phyloP scores from a whole-genome alignment of 2,797 vertebrate genomes.

The Leuciscus waleckii region DNA sequence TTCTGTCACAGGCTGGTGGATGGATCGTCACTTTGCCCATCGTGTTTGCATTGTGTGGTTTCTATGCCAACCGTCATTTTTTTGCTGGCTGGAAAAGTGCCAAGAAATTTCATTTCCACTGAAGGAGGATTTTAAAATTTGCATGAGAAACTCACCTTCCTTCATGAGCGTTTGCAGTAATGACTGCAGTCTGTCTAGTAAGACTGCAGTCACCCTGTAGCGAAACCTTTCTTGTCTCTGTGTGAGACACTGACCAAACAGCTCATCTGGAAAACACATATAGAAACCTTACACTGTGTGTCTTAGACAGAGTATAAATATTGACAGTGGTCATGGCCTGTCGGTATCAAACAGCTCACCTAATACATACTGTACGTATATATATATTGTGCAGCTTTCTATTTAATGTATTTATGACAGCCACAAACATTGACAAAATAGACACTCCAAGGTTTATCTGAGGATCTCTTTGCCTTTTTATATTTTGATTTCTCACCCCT shows the following conservation, averaged over 20 bases:
- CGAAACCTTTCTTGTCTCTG: conserved; percentile 78
- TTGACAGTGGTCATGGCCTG: background rate
- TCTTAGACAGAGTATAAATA: background rate
- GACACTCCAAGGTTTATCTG: background rate
- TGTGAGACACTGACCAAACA: conserved; percentile 90
- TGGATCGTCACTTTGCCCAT: background rate
- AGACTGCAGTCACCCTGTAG: conserved; percentile 86
- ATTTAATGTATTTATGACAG: conserved; percentile 4
- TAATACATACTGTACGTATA: no score
- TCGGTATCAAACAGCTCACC: background rate
- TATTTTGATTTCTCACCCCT: conserved; percentile 3
- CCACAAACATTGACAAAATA: background rate
- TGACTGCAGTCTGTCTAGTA: conserved; percentile 88
- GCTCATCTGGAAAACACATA: conserved; percentile 81
- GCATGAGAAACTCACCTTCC: conserved; percentile 79
- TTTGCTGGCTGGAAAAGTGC: conserved; percentile 5
- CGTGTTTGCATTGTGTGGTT: conserved; percentile 32
- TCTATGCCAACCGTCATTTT: conserved; percentile 23
- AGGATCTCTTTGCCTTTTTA: background rate
- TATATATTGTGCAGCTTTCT: background rate
- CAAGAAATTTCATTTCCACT: background rate
- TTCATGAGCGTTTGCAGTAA: conserved; percentile 91
- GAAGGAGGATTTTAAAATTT: conserved; percentile 18
- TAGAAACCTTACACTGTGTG: background rate
- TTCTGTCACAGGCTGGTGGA: background rate